Base-by-base conservation (phyloP, 2,888 invertebrate species). In the Sycophila texana region DNA sequence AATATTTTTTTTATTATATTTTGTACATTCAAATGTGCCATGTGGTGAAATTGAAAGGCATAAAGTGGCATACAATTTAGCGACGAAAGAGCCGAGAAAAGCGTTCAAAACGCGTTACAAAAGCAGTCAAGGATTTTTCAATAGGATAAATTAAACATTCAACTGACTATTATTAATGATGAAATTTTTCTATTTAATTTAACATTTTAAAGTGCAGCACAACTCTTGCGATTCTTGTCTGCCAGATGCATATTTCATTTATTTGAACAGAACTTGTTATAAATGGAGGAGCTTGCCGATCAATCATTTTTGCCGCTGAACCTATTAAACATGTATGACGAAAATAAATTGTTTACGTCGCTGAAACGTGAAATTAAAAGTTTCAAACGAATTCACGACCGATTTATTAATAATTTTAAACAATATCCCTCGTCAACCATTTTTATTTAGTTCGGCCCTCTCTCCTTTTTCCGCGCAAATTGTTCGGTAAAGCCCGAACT, bases 261-360 rank as follows among this genome's bases (percentile, higher is more conserved):
- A 39, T 57, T 65, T 57, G 39, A 61, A 22, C 61, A 49, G 51
- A 39, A 39, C 26, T 61, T 51, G 49, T 77, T 77, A 77, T 58
- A 72, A 65, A 77, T 77, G 20, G 77, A 60, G 26, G 13, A 67
- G 57, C 22, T 63, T 70, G 49, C 20, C 66, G 57, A 77, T 77
- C 66, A 66, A 77, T 77, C 77, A 72, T 61, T 68, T 68, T 68
- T 12, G 20, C n/a, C 61, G 30, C 20, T 18, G 65, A 12, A 4
- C 1, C 51, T 26, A 71, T 77, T 57, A 26, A 65, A 51, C 57
- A 55, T 71, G 65, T 22, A 58, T 49, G 51, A 58, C 12, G 55
- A 72, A 58, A 58, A 72, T 63, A 66, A 77, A 72, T 72, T 71
- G 70, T 65, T 65, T 67, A 30, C 60, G 49, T 30, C 30, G 14